Percentiles rank a stretch among this genome's conserved stretches.
Conservation (phyloP, 2,888 invertebrate genomes). For the Imbricaverruca yamaguchii region DNA sequence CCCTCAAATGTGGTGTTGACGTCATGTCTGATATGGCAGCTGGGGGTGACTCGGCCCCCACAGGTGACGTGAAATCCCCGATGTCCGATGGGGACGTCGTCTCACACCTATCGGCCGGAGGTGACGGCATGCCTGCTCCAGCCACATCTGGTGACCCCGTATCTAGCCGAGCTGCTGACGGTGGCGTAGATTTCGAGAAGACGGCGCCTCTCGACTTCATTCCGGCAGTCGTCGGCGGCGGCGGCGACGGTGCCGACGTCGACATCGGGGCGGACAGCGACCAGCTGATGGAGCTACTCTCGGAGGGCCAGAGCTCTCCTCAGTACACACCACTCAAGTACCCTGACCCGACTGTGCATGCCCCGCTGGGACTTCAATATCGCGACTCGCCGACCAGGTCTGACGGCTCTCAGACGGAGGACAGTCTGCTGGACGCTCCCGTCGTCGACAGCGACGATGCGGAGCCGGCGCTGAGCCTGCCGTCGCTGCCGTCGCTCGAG, state of each 20-base stretch:
- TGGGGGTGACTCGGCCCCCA: no score
- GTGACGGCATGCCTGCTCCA: background rate
- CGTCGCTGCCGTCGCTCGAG: constrained; percentile 8
- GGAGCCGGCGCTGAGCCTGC: constrained; percentile 1
- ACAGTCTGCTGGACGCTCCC: constrained; percentile 3
- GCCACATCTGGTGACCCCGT: background rate
- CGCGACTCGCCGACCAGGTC: background rate
- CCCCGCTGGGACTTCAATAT: no score
- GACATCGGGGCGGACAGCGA: background rate
- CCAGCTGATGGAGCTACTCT: no score
- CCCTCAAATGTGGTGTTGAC: no score
- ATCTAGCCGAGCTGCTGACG: no score
- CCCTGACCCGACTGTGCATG: background rate
- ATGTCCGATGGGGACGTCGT: no score
- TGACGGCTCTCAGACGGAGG: constrained; percentile 3
- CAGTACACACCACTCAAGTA: background rate
- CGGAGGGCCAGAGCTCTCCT: background rate
- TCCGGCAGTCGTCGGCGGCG: background rate
- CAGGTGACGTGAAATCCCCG: no score
- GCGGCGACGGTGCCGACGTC: background rate
- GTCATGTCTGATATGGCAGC: no score
- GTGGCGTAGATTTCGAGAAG: no score
- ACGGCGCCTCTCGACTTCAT: no score
- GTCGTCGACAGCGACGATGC: background rate
- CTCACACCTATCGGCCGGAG: background rate